phyloP scores from a whole-genome alignment of 2,888 invertebrate genomes.

The Ophonus ardosiacus region DNA sequence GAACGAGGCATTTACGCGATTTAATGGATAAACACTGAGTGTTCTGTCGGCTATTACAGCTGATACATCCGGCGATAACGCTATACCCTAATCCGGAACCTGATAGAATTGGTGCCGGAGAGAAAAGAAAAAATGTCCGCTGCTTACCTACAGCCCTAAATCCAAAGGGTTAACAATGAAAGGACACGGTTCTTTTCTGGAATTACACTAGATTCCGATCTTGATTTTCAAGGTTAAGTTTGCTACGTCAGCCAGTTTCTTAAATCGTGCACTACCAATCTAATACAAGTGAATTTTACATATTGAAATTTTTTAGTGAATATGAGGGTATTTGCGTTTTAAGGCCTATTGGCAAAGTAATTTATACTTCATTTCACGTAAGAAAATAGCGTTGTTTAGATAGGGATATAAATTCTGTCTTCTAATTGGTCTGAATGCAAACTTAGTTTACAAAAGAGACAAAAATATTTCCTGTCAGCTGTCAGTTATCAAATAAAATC shows the following conservation, averaged over 20 bases:
- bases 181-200: conserved; percentile 6
- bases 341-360: too few species aligned
- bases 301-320: too few species aligned
- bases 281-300: not conserved
- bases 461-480: too few species aligned
- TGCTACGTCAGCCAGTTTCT: not conserved
- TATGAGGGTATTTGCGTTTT: too few species aligned
- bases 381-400: too few species aligned
- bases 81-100: conserved; percentile 50
- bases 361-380: too few species aligned
- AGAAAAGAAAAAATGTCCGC: conserved; percentile 27
- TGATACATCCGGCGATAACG: conserved; percentile 50
- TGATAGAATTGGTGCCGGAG: conserved; percentile 45
- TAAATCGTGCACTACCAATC: not conserved
- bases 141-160: not conserved
- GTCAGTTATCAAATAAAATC: too few species aligned
- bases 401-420: too few species aligned
- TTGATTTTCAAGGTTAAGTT: conserved; percentile 2
- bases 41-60: conserved; percentile 38
- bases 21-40: conserved; percentile 57
- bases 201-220: conserved; percentile 23
- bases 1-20: conserved; percentile 51
- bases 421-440: too few species aligned
- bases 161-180: not conserved
- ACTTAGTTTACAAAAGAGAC: too few species aligned